Conservation (phyloP, 2,113 vertebrate genomes). For the Hemiscyllium ocellatum region DNA sequence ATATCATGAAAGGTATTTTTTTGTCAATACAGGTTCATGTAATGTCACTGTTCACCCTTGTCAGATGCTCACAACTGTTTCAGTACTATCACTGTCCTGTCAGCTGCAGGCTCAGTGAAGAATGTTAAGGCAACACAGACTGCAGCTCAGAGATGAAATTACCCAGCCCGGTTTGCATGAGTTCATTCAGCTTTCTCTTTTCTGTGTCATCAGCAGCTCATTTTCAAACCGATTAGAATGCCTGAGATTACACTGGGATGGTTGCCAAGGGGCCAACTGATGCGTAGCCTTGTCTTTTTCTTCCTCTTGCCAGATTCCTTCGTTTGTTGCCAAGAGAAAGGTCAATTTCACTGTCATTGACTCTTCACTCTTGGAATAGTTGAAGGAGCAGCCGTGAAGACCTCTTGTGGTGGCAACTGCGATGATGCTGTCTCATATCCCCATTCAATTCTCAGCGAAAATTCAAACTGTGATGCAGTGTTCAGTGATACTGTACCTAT, state of each 20-base stretch:
- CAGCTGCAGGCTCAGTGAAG: not conserved
- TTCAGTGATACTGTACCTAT: not conserved
- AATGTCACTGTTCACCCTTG: not conserved
- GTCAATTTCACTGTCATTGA: not conserved
- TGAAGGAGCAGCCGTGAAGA: not conserved
- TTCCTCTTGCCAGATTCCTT: not conserved
- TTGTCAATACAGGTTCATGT: not conserved
- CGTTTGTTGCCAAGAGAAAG: not conserved
- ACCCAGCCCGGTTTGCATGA: not conserved
- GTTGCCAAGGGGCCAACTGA: slow-evolving; percentile 1
- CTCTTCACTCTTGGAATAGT: not conserved
- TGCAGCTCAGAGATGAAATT: not conserved
- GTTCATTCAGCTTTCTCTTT: not conserved
- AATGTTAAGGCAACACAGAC: not conserved
- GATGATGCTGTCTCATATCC: not conserved
- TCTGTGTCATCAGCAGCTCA: not conserved
- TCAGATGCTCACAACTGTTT: not conserved
- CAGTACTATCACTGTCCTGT: not conserved
- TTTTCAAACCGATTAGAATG: not conserved
- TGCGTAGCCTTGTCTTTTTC: not conserved
- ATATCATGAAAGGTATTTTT: not conserved
- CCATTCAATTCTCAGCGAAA: not conserved
- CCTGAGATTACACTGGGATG: not conserved
- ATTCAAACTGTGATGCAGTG: not conserved
- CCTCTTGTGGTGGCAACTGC: not conserved